Evolutionary conservation across 2,113 vertebrate species (phyloP).

Genomic region (Chamaetylas fuelleborni): DNA sequence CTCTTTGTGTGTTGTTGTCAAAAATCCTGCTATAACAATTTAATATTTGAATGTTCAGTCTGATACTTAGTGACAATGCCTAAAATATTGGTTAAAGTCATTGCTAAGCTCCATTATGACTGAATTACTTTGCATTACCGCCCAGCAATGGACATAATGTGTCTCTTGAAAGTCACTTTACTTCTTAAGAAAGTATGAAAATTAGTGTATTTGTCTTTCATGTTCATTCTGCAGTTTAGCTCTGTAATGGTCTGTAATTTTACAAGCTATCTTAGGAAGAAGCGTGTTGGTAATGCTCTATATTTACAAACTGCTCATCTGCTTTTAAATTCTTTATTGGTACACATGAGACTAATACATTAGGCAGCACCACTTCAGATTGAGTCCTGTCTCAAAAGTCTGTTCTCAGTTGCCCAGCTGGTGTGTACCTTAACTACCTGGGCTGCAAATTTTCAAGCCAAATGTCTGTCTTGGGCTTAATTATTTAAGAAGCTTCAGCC

Average conservation of each 20-base stretch:
- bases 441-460: neutral
- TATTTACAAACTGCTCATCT: neutral
- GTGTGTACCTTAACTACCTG: neutral
- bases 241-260: neutral
- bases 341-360: neutral
- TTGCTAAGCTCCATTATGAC: neutral
- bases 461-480: neutral
- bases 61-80: neutral
- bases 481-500: neutral
- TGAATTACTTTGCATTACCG: neutral
- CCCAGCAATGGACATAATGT: neutral
- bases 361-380: neutral
- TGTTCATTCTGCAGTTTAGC: neutral
- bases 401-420: neutral
- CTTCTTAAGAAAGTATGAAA: neutral
- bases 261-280: neutral
- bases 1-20: neutral
- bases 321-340: neutral
- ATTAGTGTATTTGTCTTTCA: fast-evolving
- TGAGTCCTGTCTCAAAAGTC: neutral
- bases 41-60: neutral
- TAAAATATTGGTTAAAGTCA: neutral
- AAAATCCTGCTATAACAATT: neutral
- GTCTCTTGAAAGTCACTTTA: neutral
- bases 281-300: neutral